Base-by-base conservation (phyloP, 2,113 vertebrate species). In the Hucho hucho region DNA sequence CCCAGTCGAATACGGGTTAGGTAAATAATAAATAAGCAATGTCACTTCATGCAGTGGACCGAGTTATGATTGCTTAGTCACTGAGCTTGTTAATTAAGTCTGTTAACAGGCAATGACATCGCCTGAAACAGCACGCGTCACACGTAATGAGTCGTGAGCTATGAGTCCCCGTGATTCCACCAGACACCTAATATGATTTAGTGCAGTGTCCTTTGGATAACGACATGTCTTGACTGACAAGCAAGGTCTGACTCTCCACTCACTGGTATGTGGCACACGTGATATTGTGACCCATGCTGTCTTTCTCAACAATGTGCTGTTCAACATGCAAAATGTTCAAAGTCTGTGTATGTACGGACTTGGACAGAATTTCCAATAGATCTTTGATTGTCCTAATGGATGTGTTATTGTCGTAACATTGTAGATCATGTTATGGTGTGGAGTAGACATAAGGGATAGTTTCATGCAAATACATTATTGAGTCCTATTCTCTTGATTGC, bases 71-170 rank as follows among this genome's bases (percentile, higher is more conserved):
- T 78, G 63, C 71, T 16, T 64, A 75, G 83, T 82, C 70, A 73
- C 64, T 83, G 77, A 75, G 64, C 66, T 75, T 82, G 81, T 89
- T 88, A 89, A 91, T 89, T 87, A 86, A 89, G 78, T 81, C 70
- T 68, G 78, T 86, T 87, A 85, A 87, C 72, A 28, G 78, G 73
- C 81, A 83, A 83, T 78, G 81, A 88, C 84, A 73, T 72, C 64
- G 75, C 58, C 77, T 78, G 74, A 80, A 83, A 81, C 85, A 75
- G 69, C 68, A 66, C 22, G 49, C 74, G 29, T 81, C 65, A 29
- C 73, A 77, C 81, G 80, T 73, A 75, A 81, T 84, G 81, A 86
- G 46, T 85, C 75, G 79, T 77, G 63, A 79, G 65, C 26, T 14
- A 53, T 53, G 49, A 13, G 64, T 76, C 75, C 75, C 65, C 73